Evolutionary conservation across 2,797 vertebrate species (phyloP).

Genomic region (Rousettus madagascariensis): DNA sequence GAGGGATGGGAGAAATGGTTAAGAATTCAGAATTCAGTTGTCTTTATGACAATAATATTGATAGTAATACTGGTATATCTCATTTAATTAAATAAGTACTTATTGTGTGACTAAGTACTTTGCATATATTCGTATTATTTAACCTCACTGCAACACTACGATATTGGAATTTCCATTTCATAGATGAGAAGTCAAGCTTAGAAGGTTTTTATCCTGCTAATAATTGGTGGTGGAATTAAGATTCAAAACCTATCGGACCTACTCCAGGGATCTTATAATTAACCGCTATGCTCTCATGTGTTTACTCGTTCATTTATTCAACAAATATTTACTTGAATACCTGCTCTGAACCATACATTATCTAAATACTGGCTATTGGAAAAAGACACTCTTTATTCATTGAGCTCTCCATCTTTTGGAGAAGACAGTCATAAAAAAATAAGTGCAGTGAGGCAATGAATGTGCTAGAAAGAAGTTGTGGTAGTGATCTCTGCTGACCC

Average conservation of each 20-base stretch:
- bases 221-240: neutral
- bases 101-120: neutral
- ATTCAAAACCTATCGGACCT: neutral
- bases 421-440: neutral
- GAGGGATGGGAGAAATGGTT: neutral
- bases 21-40: neutral
- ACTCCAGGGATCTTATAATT: neutral
- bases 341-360: neutral
- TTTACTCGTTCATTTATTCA: neutral
- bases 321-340: neutral
- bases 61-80: neutral
- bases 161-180: conserved; percentile 8
- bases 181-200: neutral
- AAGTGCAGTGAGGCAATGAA: neutral
- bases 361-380: neutral
- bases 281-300: neutral
- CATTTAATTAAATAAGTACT: conserved; percentile 30
- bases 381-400: neutral
- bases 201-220: neutral
- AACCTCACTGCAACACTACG: neutral
- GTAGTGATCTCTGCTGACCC: neutral
- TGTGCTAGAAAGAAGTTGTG: neutral
- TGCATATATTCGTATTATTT: neutral
- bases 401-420: neutral
- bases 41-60: neutral